phyloP scores from a whole-genome alignment of 2,888 invertebrate species.

The Thysanoteuthis rhombus region DNA sequence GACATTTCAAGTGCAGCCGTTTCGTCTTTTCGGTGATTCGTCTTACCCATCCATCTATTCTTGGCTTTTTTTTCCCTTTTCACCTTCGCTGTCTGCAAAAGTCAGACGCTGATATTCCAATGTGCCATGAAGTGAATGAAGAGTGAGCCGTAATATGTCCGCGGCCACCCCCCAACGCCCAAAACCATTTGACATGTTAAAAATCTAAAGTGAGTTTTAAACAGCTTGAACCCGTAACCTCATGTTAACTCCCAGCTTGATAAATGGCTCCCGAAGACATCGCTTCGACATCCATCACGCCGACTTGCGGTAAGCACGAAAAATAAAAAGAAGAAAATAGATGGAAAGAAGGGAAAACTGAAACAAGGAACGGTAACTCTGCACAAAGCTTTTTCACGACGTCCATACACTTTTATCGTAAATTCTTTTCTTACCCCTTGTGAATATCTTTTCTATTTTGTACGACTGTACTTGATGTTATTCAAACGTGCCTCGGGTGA shows the following conservation, averaged over 20 bases:
- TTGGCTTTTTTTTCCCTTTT: neutral
- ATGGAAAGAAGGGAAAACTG: neutral
- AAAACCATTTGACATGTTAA: neutral
- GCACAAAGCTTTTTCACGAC: neutral
- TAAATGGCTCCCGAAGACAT: neutral
- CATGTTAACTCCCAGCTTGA: neutral
- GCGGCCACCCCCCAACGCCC: neutral
- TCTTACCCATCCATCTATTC: neutral
- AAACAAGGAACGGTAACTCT: neutral
- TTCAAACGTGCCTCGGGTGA: neutral
- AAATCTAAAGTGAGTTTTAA: conserved; percentile 12
- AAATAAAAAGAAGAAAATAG: neutral
- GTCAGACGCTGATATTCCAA: neutral
- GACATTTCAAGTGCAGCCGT: too few relatives aligned
- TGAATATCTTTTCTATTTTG: neutral
- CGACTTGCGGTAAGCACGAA: neutral
- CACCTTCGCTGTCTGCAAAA: neutral
- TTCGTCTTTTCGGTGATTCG: too few relatives aligned
- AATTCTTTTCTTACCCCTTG: neutral
- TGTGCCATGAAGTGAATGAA: neutral
- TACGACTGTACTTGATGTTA: neutral
- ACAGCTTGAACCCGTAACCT: conserved; percentile 12
- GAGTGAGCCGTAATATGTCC: neutral
- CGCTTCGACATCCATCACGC: neutral
- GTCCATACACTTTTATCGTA: neutral